These are phyloP conservation scores for Polydrusus tereticollis DNA, from an alignment of 2,888 invertebrate species.

Conservation along the genomic window DNA sequence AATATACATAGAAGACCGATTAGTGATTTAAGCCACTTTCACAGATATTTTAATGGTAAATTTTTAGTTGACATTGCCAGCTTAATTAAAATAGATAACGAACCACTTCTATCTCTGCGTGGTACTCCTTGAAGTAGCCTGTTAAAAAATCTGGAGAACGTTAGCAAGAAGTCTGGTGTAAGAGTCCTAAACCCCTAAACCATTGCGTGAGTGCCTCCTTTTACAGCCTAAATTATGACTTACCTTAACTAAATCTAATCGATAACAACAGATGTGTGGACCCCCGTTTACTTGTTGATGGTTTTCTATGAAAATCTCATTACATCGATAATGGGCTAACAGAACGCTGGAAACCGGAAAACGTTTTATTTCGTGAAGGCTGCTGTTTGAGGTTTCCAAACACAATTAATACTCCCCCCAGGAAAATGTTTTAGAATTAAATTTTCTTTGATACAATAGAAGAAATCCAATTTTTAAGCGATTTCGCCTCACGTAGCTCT, in stretches of 20 bases:
- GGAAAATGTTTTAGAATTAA: slow-evolving; percentile 25
- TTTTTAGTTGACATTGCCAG: no score
- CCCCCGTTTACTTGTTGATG: slow-evolving; percentile 9
- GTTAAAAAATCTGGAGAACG: no score
- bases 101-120: no score
- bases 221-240: neutral
- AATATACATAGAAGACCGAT: no score
- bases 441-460: slow-evolving; percentile 30
- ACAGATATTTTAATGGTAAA: no score
- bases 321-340: slow-evolving; percentile 7
- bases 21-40: no score
- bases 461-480: slow-evolving; percentile 30
- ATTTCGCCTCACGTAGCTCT: slow-evolving; percentile 3
- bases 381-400: slow-evolving; percentile 18
- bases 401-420: slow-evolving; percentile 27
- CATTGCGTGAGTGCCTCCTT: neutral
- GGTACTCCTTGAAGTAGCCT: no score
- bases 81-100: no score
- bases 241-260: neutral
- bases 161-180: no score
- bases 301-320: slow-evolving; percentile 16
- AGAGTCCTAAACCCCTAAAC: no score
- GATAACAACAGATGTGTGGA: neutral
- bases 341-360: slow-evolving; percentile 2
- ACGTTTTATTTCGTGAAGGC: slow-evolving; percentile 2